Evolutionary conservation across 2,888 invertebrate species (phyloP), one percentile per base, ranked within the genome.

Genomic region (Phaonia tiefii): DNA sequence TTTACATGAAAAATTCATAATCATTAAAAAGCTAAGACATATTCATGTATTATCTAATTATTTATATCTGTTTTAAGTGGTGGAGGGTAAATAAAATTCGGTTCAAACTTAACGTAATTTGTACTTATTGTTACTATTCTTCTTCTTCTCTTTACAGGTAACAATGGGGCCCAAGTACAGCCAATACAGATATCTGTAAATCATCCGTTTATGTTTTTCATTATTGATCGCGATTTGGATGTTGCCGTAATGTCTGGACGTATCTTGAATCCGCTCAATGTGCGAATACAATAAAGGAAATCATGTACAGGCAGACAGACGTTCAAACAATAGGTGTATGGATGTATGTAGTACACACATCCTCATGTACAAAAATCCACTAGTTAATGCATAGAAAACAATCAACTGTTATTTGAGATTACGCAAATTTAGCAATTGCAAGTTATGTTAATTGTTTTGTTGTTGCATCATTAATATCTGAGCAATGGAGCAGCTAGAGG

Each of bases 161-260:
- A 88, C 84, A 86, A 88, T 86, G 87, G 90, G 85, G 86, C 87
- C 69, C 89, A 89, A 86, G 86, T 87, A 80, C 88, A 88, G 70
- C 94, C 95, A 11, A 93, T 95, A 69, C 92, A 94, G 84, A 96
- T 96, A 89, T 93, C 94, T 66, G 96, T 95, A 13, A 95, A 95
- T 80, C 96, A 95, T 91, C 96, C 96, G 67, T 97, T 96, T 90
- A 91, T 96, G 74, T 96, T 95, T 91, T 96, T 96, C 90, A 96
- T 96, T 84, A 93, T 97, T 91, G 96, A 97, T 89, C 93, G 94
- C 66, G 94, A 94, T 88, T 94, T 96, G 66, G 94, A 96, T 88
- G 95, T 96, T 11, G 92, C 95, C 51, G 92, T 96, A 63, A 95
- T 96, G 93, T 94, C 95, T 31, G 96, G 96, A 80, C 95, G 96